Conservation (phyloP, 2,888 invertebrate genomes). For the Sussaba pulchella region DNA sequence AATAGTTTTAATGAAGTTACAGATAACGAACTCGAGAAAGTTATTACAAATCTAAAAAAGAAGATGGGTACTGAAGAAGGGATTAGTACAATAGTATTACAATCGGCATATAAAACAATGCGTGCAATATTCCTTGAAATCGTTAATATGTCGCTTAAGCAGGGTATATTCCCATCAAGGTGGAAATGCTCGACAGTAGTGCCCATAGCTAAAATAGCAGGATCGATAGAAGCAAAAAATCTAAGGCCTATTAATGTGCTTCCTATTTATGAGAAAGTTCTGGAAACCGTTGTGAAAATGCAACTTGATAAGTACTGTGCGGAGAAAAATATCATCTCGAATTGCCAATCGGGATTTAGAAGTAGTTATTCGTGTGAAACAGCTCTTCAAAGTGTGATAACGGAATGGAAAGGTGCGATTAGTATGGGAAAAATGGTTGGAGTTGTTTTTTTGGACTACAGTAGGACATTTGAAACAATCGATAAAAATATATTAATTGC, state of each 20-base stretch:
- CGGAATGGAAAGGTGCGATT: neutral
- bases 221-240: slow-evolving; percentile 41
- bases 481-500: too few relatives aligned
- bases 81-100: neutral
- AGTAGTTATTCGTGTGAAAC: neutral
- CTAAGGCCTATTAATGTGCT: slow-evolving; percentile 64
- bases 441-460: neutral
- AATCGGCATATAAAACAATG: neutral
- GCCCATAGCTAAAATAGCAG: slow-evolving; percentile 42
- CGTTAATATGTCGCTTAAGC: slow-evolving; percentile 20
- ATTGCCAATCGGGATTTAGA: neutral
- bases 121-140: neutral
- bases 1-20: neutral
- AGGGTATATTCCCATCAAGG: slow-evolving; percentile 25
- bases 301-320: slow-evolving; percentile 52
- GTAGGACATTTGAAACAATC: neutral
- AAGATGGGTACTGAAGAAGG: slow-evolving; percentile 25
- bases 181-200: slow-evolving; percentile 44
- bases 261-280: slow-evolving; percentile 62
- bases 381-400: neutral
- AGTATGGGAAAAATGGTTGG: neutral
- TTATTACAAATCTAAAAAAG: neutral
- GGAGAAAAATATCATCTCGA: neutral
- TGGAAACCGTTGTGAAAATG: slow-evolving; percentile 53
- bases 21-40: neutral